Evolutionary conservation across 2,888 invertebrate species (phyloP), one percentile per base, ranked within the genome.

Genomic region (Schizotus pectinicornis): DNA sequence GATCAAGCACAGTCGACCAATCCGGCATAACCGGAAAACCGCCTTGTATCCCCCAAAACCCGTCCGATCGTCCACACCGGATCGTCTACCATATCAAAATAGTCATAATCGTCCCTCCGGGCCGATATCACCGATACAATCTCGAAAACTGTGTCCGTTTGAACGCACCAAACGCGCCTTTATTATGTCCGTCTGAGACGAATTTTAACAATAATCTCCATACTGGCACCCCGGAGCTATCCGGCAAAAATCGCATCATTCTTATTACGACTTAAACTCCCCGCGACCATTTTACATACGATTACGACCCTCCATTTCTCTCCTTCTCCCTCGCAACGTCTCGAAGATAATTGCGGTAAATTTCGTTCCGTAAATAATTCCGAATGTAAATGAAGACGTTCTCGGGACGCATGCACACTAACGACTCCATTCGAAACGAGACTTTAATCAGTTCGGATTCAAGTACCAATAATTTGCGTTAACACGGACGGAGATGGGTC

Each of bases 71-170:
- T 39, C 61, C 50, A 52, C 54, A 63, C 45, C 48, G 55, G 58
- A 64, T 64, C 51, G 63, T 67, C 66, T 62, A 63, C 62, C 65
- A 65, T 64, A 63, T 67, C 65, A 65, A 65, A 68, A 69, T 63
- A 63, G 67, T 67, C 62, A 64, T 69, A 67, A 69, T 69, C 64
- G 69, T 64, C 43, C 64, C 67, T 63, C 53, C 41, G 57, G 66
- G 66, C 52, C 67, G 63, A 55, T 65, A 67, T 67, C 68, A 67
- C 64, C 69, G 71, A 68, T 69, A 71, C 64, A 67, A 70, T 71
- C 70, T 70, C 33, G 22, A 22, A n/a, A 60, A 64, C 67, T 69
- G 65, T 62, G 62, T 72, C 63, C 67, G 62, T 66, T 70, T 68
- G 67, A 67, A 66, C 65, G 66, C 62, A 65, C 68, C 67, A 63